Base-by-base conservation (phyloP, 2,888 invertebrate genomes). In the Mantis religiosa region DNA sequence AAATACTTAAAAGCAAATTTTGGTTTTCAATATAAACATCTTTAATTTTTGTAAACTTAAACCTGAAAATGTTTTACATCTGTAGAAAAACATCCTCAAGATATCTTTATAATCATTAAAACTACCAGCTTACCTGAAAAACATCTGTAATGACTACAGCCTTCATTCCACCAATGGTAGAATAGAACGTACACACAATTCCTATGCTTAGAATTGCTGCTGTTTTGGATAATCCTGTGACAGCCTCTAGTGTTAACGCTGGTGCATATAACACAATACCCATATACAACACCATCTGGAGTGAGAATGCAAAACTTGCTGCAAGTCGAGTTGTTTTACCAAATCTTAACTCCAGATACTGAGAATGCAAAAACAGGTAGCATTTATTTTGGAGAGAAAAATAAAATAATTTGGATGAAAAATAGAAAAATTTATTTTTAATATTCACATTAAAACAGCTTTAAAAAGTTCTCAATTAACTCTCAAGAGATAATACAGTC, bases 251-350 rank as follows among this genome's bases (percentile, higher is more conserved):
- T 0, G 98, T 98, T 91, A 99, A 94, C 0, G 99, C 97, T 2
- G 99, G 99, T 0, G 99, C 98, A 93, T 98, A 99, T 14, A 99
- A 93, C 28, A 98, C 99, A 91, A 99, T 97, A 0, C 98, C 97
- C 94, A 97, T 97, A 91, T 98, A 98, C 28, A 98, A 94, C 91
- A 98, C 95, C 96, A 98, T 97, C 94, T 99, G 99, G 83, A 98
- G 91, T 88, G 97, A 96, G 92, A 98, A 99, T 0, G 97, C 96
- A 88, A 98, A 92, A 3, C 98, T 98, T 0, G 98, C 98, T 28
- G 96, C 93, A 90, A 97, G 93, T 91, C 98, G 94, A 41, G 98
- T 95, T 8, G 94, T 93, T 90, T 95, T 95, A 3, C 98, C 97
- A 92, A 99, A 99, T 90, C 99, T 94, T 91, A 95, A 94, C 92